Percentiles rank a stretch among this genome's conserved stretches.
phyloP scores from a whole-genome alignment of 2,888 invertebrate species.

The Ichneumoninae sp. region DNA sequence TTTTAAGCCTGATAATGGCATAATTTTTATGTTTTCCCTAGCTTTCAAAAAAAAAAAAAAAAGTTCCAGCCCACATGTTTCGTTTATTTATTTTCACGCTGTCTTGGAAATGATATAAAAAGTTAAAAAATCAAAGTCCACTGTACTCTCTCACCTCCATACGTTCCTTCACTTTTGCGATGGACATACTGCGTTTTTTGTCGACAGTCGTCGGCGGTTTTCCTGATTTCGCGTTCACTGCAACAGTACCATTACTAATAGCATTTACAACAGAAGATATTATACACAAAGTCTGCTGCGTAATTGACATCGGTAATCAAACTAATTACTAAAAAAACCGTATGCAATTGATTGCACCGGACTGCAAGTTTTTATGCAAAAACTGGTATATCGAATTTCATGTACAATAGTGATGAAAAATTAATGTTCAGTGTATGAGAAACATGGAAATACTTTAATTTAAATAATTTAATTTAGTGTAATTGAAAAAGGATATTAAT shows the following conservation, averaged over 20 bases:
- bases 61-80: not conserved
- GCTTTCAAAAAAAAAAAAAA: too few relatives aligned
- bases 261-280: not conserved
- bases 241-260: constrained; percentile 37
- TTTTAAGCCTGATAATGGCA: too few relatives aligned
- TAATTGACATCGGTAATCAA: not conserved
- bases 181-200: constrained; percentile 56
- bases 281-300: not conserved
- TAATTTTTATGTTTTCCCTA: too few relatives aligned
- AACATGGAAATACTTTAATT: too few relatives aligned
- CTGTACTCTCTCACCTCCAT: constrained; percentile 72
- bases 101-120: constrained; percentile 15
- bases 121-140: constrained; percentile 1
- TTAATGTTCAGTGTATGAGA: not conserved
- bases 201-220: constrained; percentile 20
- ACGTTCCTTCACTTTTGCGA: constrained; percentile 68
- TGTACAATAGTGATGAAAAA: too few relatives aligned
- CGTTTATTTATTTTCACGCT: not conserved
- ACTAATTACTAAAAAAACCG: not conserved
- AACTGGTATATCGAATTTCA: too few relatives aligned
- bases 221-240: constrained; percentile 49
- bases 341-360: too few relatives aligned
- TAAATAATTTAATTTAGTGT: too few relatives aligned
- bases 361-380: too few relatives aligned
- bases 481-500: too few relatives aligned